Evolutionary conservation across 1,140 invertebrate species (phyloP), one percentile per base, ranked within the genome.

Genomic region (Euglossa dilemma): DNA sequence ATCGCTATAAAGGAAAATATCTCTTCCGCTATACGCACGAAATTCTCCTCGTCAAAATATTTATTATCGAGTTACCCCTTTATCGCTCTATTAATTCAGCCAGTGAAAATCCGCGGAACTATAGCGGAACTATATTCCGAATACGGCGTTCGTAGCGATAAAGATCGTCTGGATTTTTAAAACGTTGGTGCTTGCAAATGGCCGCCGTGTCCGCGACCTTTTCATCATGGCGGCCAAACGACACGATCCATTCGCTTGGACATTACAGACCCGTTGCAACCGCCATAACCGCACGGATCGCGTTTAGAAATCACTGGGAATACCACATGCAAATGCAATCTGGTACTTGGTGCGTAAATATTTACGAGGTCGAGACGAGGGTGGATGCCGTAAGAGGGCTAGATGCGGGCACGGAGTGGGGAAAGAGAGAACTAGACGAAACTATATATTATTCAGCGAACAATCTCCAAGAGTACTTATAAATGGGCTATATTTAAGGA

Each of bases 321-420:
- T 87, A 73, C 84, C 77, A 54, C 83, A 90, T 91, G 91, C 88
- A 90, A 91, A 91, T 91, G 86, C 75, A 73, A 90, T 86, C 75
- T 69, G 80, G 87, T 86, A 80, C 80, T 82, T 73, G 85, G 56
- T 86, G 85, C 86, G 90, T 91, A 91, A 92, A 92, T 92, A 92
- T 92, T 92, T 91, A 92, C 91, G 89, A 89, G 86, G 63, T 74
- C 63, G 80, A 74, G 80, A 76, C 80, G 72, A 86, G 85, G 56
- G 36, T 71, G 70, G 79, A 74, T 83, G 57, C 76, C 50, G 45
- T 47, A 56, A 67, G 67, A 45, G 14, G 52, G 52, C 56, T 59
- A 74, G n/a, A 57, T 11, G 47, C 47, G 72, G 52, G 28, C 47
- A 54, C 36, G 64, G 47, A 43, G 59, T 77, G 64, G 74, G 25